Conservation (phyloP, 2,888 invertebrate genomes). For the Tinea pellionella region DNA sequence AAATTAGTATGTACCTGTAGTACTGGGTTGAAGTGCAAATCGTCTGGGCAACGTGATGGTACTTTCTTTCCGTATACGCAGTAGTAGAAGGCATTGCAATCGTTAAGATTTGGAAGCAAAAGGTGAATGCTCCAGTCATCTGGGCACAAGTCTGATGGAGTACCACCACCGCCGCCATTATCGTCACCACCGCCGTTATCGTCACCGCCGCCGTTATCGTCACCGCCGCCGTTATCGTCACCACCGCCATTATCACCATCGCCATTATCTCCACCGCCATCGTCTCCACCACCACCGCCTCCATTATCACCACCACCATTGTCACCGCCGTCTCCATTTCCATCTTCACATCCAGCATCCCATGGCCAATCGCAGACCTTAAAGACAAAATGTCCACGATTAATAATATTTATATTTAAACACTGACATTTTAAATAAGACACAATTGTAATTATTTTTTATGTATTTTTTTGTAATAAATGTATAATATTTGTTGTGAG, state of each 20-base stretch:
- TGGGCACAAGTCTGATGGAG: slow-evolving; percentile 22
- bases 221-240: neutral
- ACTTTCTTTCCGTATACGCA: slow-evolving; percentile 28
- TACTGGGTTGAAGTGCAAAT: slow-evolving; percentile 23
- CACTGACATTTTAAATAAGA: neutral
- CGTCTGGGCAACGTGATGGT: slow-evolving; percentile 21
- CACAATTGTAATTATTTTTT: neutral
- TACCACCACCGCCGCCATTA: neutral
- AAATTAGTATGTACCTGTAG: too few species aligned
- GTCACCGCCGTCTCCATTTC: neutral
- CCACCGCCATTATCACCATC: neutral
- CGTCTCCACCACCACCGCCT: neutral
- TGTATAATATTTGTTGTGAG: too few species aligned
- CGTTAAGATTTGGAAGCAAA: slow-evolving; percentile 27
- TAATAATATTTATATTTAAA: too few species aligned
- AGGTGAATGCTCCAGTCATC: slow-evolving; percentile 23
- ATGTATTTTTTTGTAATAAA: too few species aligned
- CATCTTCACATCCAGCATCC: neutral
- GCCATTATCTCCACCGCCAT: neutral
- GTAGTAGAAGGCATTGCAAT: slow-evolving; percentile 31
- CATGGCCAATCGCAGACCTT: slow-evolving; percentile 24
- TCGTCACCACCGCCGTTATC: neutral
- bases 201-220: neutral
- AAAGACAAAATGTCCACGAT: slow-evolving; percentile 13
- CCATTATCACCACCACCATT: neutral